Percentiles rank a stretch among this genome's conserved stretches.
phyloP scores from a whole-genome alignment of 2,888 invertebrate species.

The Cryptocheilus praepositus region DNA sequence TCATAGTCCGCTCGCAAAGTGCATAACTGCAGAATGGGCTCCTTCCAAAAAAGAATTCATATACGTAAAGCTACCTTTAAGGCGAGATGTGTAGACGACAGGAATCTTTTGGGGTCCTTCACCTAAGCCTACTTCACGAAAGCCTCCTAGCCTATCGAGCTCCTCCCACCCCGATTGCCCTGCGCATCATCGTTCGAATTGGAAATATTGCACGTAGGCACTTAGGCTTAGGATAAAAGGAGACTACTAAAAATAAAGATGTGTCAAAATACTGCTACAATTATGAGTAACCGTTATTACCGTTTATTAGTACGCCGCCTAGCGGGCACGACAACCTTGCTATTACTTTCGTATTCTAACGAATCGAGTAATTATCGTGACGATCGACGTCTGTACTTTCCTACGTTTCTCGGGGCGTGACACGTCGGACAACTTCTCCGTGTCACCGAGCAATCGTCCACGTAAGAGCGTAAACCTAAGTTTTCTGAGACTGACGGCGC shows the following conservation, averaged over 20 bases:
- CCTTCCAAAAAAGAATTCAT: conserved; percentile 13
- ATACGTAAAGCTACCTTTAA: too few relatives aligned
- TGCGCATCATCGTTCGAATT: conserved; percentile 29
- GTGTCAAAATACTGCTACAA: conserved; percentile 69
- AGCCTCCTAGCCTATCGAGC: too few relatives aligned
- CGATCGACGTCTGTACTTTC: conserved; percentile 44
- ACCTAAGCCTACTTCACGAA: too few relatives aligned
- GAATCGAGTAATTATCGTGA: conserved; percentile 45
- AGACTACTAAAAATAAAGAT: conserved; percentile 56
- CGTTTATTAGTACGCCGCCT: conserved; percentile 54
- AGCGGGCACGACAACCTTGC: conserved; percentile 41
- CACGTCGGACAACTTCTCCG: conserved; percentile 49
- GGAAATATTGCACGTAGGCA: conserved; percentile 64
- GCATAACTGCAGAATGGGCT: conserved; percentile 10
- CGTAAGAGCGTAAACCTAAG: conserved; percentile 49
- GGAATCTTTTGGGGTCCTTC: too few relatives aligned
- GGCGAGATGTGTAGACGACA: too few relatives aligned
- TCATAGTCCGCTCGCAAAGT: conserved; percentile 41
- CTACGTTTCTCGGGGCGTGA: conserved; percentile 51
- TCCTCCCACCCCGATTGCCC: neutral
- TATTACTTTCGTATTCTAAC: conserved; percentile 56
- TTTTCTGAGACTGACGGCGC: conserved; percentile 43
- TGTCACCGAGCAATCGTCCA: conserved; percentile 45
- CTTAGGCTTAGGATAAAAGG: conserved; percentile 58
- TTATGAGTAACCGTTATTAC: conserved; percentile 55